These are phyloP conservation scores for Colossoma macropomum DNA, from an alignment of 2,113 vertebrate species.

Conservation along the genomic window DNA sequence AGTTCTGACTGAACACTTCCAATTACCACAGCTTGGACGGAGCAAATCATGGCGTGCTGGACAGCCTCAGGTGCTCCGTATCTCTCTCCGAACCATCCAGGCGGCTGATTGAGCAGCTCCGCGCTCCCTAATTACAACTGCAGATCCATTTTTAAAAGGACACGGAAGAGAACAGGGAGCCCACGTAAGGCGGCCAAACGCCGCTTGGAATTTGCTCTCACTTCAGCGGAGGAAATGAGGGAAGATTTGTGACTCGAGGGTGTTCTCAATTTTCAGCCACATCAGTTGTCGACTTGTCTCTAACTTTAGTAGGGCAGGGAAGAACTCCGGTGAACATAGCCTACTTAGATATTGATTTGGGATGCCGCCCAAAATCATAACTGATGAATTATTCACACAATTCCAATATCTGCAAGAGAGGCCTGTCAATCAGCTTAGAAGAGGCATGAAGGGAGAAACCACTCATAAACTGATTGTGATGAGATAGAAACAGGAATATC, in stretches of 20 bases:
- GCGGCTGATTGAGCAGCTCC: constrained; percentile 17
- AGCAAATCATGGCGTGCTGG: not conserved
- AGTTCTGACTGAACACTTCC: constrained; percentile 24
- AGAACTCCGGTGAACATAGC: not conserved
- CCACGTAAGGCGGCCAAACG: constrained; percentile 9
- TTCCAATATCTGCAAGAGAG: not conserved
- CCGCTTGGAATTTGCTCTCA: not conserved
- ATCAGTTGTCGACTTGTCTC: constrained; percentile 10
- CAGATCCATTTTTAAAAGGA: constrained; percentile 40
- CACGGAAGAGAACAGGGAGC: constrained; percentile 1
- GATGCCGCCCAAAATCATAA: not conserved
- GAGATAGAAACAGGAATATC: not conserved
- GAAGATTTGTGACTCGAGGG: not conserved
- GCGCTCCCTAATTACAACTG: constrained; percentile 47
- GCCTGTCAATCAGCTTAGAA: not conserved
- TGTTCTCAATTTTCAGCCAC: not conserved
- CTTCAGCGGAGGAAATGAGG: constrained; percentile 6
- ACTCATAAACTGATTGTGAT: not conserved
- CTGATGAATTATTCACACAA: constrained; percentile 11
- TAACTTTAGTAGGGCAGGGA: not conserved
- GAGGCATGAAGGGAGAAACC: not conserved
- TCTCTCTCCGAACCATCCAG: constrained; percentile 10
- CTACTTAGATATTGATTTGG: constrained; percentile 1
- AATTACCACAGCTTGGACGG: constrained; percentile 27
- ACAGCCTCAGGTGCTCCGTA: constrained; percentile 27